Percentiles rank a stretch among this genome's conserved stretches.
Conservation (phyloP, 2,797 vertebrate species). For the Vespertilio murinus region DNA sequence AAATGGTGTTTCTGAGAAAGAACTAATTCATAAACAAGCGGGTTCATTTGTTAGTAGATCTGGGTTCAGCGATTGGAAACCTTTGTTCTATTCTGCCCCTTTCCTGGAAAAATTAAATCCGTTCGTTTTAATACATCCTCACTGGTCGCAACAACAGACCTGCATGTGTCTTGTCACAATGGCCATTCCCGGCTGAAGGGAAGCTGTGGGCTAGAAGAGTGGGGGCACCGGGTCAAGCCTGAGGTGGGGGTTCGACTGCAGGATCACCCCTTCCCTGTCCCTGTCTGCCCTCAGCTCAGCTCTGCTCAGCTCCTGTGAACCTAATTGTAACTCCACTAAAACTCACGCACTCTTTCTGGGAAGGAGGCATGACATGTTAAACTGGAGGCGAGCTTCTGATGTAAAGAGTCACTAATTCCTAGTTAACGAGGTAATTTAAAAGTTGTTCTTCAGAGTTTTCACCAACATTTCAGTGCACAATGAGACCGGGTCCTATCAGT, state of each 20-base stretch:
- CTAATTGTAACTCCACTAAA: conserved; percentile 73
- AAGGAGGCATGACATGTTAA: conserved; percentile 53
- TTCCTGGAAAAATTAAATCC: conserved; percentile 66
- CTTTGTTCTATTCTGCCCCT: not conserved
- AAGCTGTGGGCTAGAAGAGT: conserved; percentile 77
- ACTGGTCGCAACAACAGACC: conserved; percentile 76
- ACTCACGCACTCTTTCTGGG: conserved; percentile 67
- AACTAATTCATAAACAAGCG: not conserved
- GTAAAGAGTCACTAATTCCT: conserved; percentile 38
- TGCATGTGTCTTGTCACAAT: conserved; percentile 69
- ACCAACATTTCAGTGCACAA: conserved; percentile 55
- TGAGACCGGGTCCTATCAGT: not conserved
- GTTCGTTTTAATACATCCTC: conserved; percentile 72
- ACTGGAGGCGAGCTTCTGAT: conserved; percentile 40
- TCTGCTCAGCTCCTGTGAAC: conserved; percentile 68
- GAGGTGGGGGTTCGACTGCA: conserved; percentile 62
- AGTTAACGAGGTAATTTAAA: conserved; percentile 21
- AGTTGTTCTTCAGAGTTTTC: not conserved
- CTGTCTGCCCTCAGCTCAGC: conserved; percentile 60
- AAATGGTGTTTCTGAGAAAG: not conserved
- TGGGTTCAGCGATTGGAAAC: not conserved
- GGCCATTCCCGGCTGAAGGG: conserved; percentile 77
- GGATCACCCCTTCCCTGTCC: conserved; percentile 48
- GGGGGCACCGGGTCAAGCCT: conserved; percentile 75
- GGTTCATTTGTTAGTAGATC: not conserved